A percentile compares a stretch with the other conserved stretches of the same genome.
Evolutionary conservation across 2,113 vertebrate species (phyloP).

Genomic region (Hiodon alosoides): DNA sequence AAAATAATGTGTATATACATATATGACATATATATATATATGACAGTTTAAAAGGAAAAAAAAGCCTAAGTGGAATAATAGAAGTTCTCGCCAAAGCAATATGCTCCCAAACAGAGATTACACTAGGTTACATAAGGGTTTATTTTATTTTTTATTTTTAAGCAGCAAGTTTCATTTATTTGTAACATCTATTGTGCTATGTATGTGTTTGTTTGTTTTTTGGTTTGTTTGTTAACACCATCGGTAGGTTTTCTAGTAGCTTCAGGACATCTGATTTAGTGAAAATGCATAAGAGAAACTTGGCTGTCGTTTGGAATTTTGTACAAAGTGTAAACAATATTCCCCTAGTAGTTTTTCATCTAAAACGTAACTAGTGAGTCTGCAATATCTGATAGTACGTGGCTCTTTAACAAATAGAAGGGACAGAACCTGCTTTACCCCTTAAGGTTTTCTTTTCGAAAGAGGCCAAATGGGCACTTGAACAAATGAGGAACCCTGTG

Average conservation of each 20-base stretch:
- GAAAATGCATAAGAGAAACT: not conserved
- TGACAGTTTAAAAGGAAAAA: constrained; percentile 34
- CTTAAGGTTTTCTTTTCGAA: not conserved
- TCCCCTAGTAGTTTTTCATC: no score
- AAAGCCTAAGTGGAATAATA: constrained; percentile 26
- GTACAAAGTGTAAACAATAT: no score
- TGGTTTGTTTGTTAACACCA: constrained; percentile 7
- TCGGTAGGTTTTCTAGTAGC: not conserved
- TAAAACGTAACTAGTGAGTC: no score
- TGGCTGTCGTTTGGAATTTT: no score
- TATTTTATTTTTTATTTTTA: constrained; percentile 24
- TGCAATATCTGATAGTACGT: not conserved
- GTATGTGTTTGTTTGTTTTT: not conserved
- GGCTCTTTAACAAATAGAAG: not conserved
- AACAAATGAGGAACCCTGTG: not conserved
- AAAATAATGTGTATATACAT: constrained; percentile 31
- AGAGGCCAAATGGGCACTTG: not conserved
- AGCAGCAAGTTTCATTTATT: constrained; percentile 16
- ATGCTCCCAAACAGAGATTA: constrained; percentile 8
- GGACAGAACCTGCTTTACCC: not conserved
- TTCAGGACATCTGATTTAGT: not conserved
- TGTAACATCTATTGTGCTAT: constrained; percentile 14
- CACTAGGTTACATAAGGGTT: not conserved
- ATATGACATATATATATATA: constrained; percentile 37
- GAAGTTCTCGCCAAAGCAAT: constrained; percentile 28